These are phyloP conservation scores for Drosophila chauvacae DNA, from an alignment of 1,140 invertebrate species.

Conservation along the genomic window DNA sequence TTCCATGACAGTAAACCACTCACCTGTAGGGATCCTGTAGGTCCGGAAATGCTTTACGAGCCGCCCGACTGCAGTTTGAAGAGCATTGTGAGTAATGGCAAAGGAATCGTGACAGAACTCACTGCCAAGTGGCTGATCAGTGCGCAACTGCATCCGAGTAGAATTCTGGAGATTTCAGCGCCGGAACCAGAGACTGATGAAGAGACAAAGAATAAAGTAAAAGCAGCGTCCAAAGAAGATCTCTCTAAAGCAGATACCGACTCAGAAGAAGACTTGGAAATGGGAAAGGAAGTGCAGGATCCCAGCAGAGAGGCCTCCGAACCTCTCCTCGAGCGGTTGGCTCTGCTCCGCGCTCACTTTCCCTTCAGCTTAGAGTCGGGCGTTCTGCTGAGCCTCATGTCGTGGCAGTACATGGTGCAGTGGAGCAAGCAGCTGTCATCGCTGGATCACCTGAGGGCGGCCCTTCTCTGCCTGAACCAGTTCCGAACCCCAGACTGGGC, in stretches of 20 bases:
- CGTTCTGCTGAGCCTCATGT: constrained; percentile 92
- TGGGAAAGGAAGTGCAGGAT: constrained; percentile 43
- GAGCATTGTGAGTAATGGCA: constrained; percentile 90
- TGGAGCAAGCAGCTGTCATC: constrained; percentile 93
- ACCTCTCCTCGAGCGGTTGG: constrained; percentile 86
- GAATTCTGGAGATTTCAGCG: constrained; percentile 68
- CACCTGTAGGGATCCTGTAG: constrained; percentile 53
- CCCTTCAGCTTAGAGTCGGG: constrained; percentile 93
- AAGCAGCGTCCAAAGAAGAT: constrained; percentile 1
- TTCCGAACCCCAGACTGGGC: constrained; percentile 86
- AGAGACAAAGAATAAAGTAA: constrained; percentile 24
- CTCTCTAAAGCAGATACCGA: constrained; percentile 4
- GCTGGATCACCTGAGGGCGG: constrained; percentile 88
- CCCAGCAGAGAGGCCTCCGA: constrained; percentile 81
- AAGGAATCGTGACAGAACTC: constrained; percentile 93
- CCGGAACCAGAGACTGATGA: constrained; percentile 50
- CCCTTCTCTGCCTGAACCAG: constrained; percentile 86
- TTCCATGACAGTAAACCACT: constrained; percentile 52
- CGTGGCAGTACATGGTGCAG: constrained; percentile 94
- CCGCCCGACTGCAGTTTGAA: constrained; percentile 89
- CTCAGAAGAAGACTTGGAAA: constrained; percentile 30
- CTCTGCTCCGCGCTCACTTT: constrained; percentile 90
- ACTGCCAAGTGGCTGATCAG: constrained; percentile 92
- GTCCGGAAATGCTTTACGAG: constrained; percentile 87
- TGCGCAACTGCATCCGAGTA: constrained; percentile 88